A percentile compares a stretch with the other conserved stretches of the same genome.
These are phyloP conservation scores for Trichomycterus rosablanca DNA, from an alignment of 2,113 vertebrate species.

Conservation along the genomic window DNA sequence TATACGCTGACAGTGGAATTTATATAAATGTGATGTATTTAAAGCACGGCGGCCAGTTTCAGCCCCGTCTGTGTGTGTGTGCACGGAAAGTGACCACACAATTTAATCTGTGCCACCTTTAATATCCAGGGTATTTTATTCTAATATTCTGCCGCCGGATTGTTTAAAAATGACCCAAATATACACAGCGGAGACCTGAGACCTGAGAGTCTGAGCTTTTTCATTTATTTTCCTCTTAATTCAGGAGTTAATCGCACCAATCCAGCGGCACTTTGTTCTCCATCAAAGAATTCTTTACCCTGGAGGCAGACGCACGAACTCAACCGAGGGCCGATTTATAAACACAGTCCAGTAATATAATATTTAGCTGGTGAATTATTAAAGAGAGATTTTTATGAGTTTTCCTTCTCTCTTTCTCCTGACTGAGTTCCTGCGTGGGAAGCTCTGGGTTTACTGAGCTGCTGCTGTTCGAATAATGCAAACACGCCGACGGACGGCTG, in stretches of 20 bases:
- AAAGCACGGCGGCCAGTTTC: no score
- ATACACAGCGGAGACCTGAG: slow-evolving; percentile 67
- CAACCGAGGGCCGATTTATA: slow-evolving; percentile 50
- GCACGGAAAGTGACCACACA: not conserved
- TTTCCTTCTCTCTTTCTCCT: slow-evolving; percentile 44
- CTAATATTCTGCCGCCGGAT: slow-evolving; percentile 69
- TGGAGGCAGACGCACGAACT: not conserved
- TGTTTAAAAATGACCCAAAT: slow-evolving; percentile 61
- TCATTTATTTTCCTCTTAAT: slow-evolving; percentile 55
- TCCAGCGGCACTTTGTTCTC: not conserved
- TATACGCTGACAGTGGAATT: no score
- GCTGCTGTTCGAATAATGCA: slow-evolving; percentile 33
- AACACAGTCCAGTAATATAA: slow-evolving; percentile 64
- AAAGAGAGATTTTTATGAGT: slow-evolving; percentile 65
- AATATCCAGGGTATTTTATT: slow-evolving; percentile 63
- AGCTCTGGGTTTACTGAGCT: slow-evolving; percentile 35
- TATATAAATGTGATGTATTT: no score
- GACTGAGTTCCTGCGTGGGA: slow-evolving; percentile 33
- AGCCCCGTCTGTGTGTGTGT: no score
- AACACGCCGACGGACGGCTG: slow-evolving; percentile 15
- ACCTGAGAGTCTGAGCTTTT: slow-evolving; percentile 29
- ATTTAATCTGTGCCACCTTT: slow-evolving; percentile 24
- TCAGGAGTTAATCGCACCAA: slow-evolving; percentile 17
- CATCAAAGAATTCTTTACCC: slow-evolving; percentile 4
- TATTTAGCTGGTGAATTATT: slow-evolving; percentile 73